Conservation (phyloP, 2,797 vertebrate genomes). For the Microcaecilia unicolor region DNA sequence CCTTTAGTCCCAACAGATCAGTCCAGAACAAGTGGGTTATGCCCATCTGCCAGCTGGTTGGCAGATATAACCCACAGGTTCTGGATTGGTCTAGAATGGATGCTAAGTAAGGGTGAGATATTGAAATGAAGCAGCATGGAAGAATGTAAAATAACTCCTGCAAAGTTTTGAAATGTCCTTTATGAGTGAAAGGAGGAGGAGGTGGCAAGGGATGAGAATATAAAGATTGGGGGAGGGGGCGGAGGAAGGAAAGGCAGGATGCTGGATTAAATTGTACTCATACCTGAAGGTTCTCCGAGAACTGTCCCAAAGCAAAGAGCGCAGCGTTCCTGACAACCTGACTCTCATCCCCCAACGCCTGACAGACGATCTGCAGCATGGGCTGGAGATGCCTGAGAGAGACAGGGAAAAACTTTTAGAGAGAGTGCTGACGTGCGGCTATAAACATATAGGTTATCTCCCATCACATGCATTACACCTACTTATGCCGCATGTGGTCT, state of each 20-base stretch:
- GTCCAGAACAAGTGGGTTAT: too few species aligned
- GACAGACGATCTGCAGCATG: conserved; percentile 72
- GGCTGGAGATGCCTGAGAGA: conserved; percentile 63
- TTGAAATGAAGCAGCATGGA: too few species aligned
- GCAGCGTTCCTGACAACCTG: conserved; percentile 75
- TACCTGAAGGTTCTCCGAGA: conserved; percentile 84
- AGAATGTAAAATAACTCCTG: too few species aligned
- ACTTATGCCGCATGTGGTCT: conserved; percentile 83
- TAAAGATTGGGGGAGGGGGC: not conserved
- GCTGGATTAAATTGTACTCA: not conserved
- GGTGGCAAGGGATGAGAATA: not conserved
- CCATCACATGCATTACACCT: not conserved
- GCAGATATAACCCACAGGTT: too few species aligned
- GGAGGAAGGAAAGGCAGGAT: not conserved
- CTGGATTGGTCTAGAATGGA: too few species aligned
- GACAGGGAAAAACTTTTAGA: not conserved
- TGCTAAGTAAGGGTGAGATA: too few species aligned
- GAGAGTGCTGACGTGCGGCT: not conserved
- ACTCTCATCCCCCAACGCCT: conserved; percentile 63
- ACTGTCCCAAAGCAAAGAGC: conserved; percentile 81
- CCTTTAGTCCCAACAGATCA: too few species aligned
- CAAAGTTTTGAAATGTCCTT: too few species aligned
- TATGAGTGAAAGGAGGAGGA: not conserved
- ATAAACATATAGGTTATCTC: too few species aligned
- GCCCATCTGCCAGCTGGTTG: too few species aligned